These are phyloP conservation scores for Agrilus biguttatus DNA, from an alignment of 2,888 invertebrate genomes.

Conservation along the genomic window DNA sequence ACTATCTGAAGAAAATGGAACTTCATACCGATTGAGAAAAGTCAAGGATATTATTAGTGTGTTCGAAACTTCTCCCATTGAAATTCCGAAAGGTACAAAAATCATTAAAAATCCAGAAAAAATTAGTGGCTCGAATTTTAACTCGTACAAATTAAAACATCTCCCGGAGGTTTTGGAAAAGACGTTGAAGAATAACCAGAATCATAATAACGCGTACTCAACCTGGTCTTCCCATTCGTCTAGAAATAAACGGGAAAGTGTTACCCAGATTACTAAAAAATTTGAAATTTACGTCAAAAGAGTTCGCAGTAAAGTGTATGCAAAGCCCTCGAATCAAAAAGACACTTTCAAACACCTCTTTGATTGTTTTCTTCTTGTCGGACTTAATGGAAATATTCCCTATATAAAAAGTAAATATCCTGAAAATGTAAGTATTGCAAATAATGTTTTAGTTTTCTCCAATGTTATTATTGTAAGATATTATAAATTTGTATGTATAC, in stretches of 20 bases:
- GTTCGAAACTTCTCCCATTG: neutral
- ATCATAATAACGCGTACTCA: neutral
- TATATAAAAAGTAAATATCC: slow-evolving; percentile 61
- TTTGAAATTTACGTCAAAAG: slow-evolving; percentile 32
- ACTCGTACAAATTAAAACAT: too few species aligned
- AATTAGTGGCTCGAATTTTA: too few species aligned
- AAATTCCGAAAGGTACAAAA: too few species aligned
- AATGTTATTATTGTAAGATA: slow-evolving; percentile 3
- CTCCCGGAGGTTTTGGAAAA: neutral
- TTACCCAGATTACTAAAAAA: slow-evolving; percentile 17
- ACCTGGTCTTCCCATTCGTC: neutral
- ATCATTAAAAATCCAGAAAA: slow-evolving; percentile 1
- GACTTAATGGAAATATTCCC: slow-evolving; percentile 48
- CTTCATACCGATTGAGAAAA: slow-evolving; percentile 10
- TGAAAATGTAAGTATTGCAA: slow-evolving; percentile 37
- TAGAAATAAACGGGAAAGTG: too few species aligned
- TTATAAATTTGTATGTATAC: too few species aligned
- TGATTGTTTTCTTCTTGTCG: slow-evolving; percentile 54
- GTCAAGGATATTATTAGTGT: slow-evolving; percentile 20
- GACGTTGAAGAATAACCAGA: neutral
- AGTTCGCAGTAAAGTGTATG: slow-evolving; percentile 16
- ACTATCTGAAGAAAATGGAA: slow-evolving; percentile 22
- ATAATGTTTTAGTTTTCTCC: neutral
- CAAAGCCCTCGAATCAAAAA: slow-evolving; percentile 36
- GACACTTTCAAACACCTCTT: slow-evolving; percentile 36